Conservation (phyloP, 2,797 vertebrate species). For the Forpus xanthops region DNA sequence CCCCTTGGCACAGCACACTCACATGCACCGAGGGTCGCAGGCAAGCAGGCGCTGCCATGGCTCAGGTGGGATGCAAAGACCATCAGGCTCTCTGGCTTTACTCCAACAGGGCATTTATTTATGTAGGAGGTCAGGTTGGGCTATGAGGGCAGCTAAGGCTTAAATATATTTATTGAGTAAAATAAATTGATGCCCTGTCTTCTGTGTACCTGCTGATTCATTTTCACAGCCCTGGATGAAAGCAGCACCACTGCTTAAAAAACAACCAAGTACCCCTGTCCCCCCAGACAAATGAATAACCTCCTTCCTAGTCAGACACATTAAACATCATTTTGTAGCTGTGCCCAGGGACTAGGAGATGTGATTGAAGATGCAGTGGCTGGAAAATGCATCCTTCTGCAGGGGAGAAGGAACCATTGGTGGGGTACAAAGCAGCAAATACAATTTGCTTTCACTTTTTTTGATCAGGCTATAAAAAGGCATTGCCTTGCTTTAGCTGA, state of each 20-base stretch:
- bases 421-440: not conserved
- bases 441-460: not conserved
- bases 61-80: not conserved
- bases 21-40: accelerated
- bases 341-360: not conserved
- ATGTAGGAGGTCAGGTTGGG: not conserved
- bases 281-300: conserved; percentile 12
- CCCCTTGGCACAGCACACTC: not conserved
- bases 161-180: not conserved
- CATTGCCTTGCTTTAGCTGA: not conserved
- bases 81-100: not conserved
- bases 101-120: not conserved
- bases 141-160: not conserved
- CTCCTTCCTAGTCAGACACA: conserved; percentile 22
- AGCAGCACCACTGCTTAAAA: not conserved
- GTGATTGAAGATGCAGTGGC: not conserved
- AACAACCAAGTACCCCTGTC: not conserved
- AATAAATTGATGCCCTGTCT: not conserved
- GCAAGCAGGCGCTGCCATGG: accelerated
- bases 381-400: accelerated
- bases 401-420: not conserved
- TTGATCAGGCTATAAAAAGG: accelerated
- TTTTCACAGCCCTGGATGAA: not conserved
- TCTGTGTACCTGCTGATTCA: not conserved
- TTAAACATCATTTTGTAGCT: conserved; percentile 8